These are phyloP conservation scores for Drosophila mojavensis DNA, from an alignment of 1,140 invertebrate species.

Conservation along the genomic window DNA sequence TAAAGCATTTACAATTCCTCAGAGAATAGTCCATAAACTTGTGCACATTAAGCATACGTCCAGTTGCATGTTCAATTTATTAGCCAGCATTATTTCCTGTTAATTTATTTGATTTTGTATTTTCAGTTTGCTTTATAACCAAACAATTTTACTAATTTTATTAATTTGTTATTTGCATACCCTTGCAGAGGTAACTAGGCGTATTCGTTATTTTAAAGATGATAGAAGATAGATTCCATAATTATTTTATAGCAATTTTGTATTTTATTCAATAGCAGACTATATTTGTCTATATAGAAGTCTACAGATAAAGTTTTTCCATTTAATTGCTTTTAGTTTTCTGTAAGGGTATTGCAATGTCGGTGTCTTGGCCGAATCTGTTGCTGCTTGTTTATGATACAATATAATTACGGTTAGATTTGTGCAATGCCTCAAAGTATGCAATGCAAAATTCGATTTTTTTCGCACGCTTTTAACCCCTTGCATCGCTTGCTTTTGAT, in stretches of 20 bases:
- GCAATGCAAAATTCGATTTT: slow-evolving; percentile 80
- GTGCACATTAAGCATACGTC: slow-evolving; percentile 49
- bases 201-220: no score
- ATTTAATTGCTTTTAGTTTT: background rate
- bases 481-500: slow-evolving; percentile 38
- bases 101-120: slow-evolving; percentile 4
- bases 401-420: slow-evolving; percentile 15
- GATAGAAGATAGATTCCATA: no score
- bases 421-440: slow-evolving; percentile 70
- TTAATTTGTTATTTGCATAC: slow-evolving; percentile 24
- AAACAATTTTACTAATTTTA: no score
- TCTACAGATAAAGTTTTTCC: no score
- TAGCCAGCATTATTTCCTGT: slow-evolving; percentile 11
- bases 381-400: no score
- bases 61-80: slow-evolving; percentile 17
- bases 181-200: background rate
- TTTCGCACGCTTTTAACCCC: slow-evolving; percentile 81
- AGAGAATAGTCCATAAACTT: background rate
- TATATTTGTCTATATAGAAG: no score
- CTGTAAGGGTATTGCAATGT: slow-evolving; percentile 13
- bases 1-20: background rate
- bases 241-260: no score
- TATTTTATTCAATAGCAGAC: no score
- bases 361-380: slow-evolving; percentile 7
- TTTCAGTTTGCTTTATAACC: slow-evolving; percentile 9